Evolutionary conservation across 1,140 invertebrate genomes (phyloP).

Genomic region (Cyphomyrmex costatus): DNA sequence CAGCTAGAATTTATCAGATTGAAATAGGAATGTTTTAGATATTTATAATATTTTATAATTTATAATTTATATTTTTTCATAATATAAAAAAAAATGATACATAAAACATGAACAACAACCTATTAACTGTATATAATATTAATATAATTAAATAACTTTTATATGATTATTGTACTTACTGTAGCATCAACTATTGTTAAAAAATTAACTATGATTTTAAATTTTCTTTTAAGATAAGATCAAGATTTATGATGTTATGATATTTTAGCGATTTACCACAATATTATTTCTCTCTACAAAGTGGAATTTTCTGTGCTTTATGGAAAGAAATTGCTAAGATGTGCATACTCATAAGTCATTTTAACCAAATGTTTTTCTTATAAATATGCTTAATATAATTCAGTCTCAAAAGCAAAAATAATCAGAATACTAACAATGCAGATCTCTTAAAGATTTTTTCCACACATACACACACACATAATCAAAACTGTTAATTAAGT

Average conservation of each 20-base stretch:
- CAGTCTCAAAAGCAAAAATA: neutral
- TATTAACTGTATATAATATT: neutral
- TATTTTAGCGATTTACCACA: constrained; percentile 55
- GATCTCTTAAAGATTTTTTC: neutral
- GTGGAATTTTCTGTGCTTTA: constrained; percentile 59
- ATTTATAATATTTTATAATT: too few relatives aligned
- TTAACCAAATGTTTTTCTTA: constrained; percentile 4
- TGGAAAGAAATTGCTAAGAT: constrained; percentile 28
- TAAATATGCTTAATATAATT: neutral
- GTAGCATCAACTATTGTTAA: neutral
- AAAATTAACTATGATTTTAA: constrained; percentile 54
- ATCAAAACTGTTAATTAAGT: neutral
- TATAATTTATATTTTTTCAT: neutral
- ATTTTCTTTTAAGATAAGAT: constrained; percentile 62
- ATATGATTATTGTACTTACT: constrained; percentile 55
- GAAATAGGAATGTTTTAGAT: neutral
- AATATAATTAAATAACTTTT: neutral
- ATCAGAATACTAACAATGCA: neutral
- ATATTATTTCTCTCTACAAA: constrained; percentile 57
- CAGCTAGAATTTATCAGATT: neutral
- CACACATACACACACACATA: too few relatives aligned
- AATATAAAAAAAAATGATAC: neutral
- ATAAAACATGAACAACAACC: constrained; percentile 18
- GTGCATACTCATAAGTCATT: constrained; percentile 38
- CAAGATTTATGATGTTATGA: constrained; percentile 66